Conservation (phyloP, 2,113 vertebrate species). For the Columba janthina region DNA sequence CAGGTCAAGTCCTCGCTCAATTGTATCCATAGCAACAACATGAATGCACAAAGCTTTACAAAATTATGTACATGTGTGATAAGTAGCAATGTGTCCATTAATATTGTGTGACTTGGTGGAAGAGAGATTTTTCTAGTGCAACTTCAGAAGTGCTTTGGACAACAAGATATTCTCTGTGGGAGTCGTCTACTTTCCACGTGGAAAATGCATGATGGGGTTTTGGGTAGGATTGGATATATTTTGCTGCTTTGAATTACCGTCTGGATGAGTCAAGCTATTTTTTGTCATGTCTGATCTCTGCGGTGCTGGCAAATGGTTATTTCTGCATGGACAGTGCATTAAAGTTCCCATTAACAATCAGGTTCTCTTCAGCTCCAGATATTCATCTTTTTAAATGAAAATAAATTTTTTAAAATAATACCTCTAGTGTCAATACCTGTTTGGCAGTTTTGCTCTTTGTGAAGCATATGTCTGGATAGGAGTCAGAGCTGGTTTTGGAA, state of each 20-base stretch:
- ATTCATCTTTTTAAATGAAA: neutral
- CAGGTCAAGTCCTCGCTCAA: neutral
- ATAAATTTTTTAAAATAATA: neutral
- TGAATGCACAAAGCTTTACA: neutral
- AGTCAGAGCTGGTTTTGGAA: slow-evolving; percentile 20
- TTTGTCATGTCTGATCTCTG: slow-evolving; percentile 18
- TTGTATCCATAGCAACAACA: neutral
- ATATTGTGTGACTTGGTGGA: neutral
- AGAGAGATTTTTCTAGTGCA: slow-evolving; percentile 1
- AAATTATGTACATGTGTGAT: neutral
- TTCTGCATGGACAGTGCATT: neutral
- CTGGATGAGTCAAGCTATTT: slow-evolving; percentile 57
- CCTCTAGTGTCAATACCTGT: slow-evolving; percentile 5
- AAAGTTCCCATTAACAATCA: neutral
- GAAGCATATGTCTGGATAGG: slow-evolving; percentile 21
- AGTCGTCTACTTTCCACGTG: slow-evolving; percentile 15
- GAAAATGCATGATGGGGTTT: slow-evolving; percentile 48
- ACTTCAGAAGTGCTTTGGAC: slow-evolving; percentile 33
- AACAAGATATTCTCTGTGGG: slow-evolving; percentile 50
- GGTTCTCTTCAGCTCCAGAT: neutral
- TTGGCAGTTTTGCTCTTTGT: slow-evolving; percentile 3
- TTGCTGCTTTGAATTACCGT: slow-evolving; percentile 65
- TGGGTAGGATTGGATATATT: slow-evolving; percentile 31
- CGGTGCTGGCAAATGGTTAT: neutral
- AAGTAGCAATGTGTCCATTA: neutral